A percentile compares a stretch with the other conserved stretches of the same genome.
phyloP scores from a whole-genome alignment of 1,140 invertebrate species.

The Magallana gigas region DNA sequence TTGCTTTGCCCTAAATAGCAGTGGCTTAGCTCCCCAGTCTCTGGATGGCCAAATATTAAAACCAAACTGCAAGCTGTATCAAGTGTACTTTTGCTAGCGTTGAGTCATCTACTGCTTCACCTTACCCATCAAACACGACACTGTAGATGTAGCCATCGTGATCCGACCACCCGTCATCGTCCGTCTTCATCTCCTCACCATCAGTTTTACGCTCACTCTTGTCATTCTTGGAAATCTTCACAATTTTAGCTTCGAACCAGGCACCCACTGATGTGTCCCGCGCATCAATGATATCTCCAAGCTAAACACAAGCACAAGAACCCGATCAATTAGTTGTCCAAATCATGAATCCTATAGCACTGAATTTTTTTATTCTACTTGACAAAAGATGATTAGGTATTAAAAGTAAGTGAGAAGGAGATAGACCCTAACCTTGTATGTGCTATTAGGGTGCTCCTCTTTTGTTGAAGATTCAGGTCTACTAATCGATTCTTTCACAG shows the following conservation, averaged over 20 bases:
- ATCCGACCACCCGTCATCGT: background rate
- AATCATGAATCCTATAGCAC: no score
- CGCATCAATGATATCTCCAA: slow-evolving; percentile 88
- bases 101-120: background rate
- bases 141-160: slow-evolving; percentile 77
- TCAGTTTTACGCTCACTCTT: slow-evolving; percentile 39
- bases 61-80: no score
- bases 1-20: no score
- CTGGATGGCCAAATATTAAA: no score
- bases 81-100: no score
- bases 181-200: slow-evolving; percentile 38
- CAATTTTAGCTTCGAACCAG: slow-evolving; percentile 81
- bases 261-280: slow-evolving; percentile 80
- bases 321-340: no score
- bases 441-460: slow-evolving; percentile 42
- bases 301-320: slow-evolving; percentile 67
- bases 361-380: no score
- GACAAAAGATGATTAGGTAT: no score
- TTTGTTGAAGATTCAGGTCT: slow-evolving; percentile 50
- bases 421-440: slow-evolving; percentile 55
- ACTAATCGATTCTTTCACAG: slow-evolving; percentile 65
- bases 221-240: slow-evolving; percentile 69
- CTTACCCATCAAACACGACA: slow-evolving; percentile 78
- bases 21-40: no score
- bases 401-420: background rate